Evolutionary conservation across 2,113 vertebrate genomes (phyloP), one percentile per base, ranked within the genome.

Genomic region (Vulpes lagopus): DNA sequence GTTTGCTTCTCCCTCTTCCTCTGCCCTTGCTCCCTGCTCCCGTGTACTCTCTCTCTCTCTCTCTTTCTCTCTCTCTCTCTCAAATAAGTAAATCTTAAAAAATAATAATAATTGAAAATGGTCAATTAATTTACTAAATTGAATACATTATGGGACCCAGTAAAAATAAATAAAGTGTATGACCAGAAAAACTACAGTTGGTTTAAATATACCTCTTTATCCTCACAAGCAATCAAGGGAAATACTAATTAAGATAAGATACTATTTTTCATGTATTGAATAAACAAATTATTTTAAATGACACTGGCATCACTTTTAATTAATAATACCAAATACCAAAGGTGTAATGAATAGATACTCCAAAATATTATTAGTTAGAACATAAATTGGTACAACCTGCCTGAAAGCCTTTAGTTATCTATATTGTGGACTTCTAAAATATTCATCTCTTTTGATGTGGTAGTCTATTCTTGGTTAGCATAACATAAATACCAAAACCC

Each of bases 341-440:
- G 9, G 3, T 78, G 43, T 15, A 85, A 30, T 73, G 43, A 85
- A 27, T 89, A 93, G 85, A 64, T 53, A 51, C 20, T 79, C n/a
- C 97, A 98, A 98, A 96, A 96, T 96, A 92, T 92, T 92, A 7
- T 79, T 73, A 17, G 11, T 84, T 4, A 27, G 16, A 62, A 35
- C 82, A 0, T 74, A 55, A 64, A 82, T 73, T 55, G 78, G 23
- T 55, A 43, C 17, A 43, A 25, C 11, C 20, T 74, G 89, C 43
- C 49, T 76, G 49, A 90, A 83, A 74, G 51, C 5, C 27, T 95
- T 89, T 60, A 53, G 15, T 55, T 69, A 16, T 38, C 64, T 90
- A 4, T 35, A n/a, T 43, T 94, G 43, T 53, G 9, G 51, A 73
- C 4, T 30, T 78, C 60, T 51, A 59, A 43, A 82, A 27, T 86